Base-by-base conservation (phyloP, 2,113 vertebrate species). In the Junco hyemalis region DNA sequence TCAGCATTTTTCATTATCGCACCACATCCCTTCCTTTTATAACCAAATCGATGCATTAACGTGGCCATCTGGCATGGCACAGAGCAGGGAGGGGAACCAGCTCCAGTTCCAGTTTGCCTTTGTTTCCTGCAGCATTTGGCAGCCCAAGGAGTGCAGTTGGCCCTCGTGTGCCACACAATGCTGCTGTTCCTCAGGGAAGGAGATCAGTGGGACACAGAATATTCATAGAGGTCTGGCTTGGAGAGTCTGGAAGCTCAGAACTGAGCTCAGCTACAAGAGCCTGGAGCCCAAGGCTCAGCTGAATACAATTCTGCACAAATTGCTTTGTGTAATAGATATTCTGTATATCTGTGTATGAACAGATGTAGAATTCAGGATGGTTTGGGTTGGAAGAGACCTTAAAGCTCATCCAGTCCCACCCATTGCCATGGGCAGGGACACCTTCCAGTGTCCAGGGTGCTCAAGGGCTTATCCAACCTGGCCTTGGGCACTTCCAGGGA, bases 361-460 rank as follows among this genome's bases (percentile, higher is more conserved):
- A 12, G 29, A 16, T 33, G 29, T 8, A 6, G 28, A 45, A 81
- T 88, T 36, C 33, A 38, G 69, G 23, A 11, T 51, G 51, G 8
- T 66, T 66, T 59, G 60, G 42, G 16, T 22, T 54, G 31, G 35
- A 29, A 45, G 33, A 1, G 44, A n/a, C 33, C 23, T 59, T 20
- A 73, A 59, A 88, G 26, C 24, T 22, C 44, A 38, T 33, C 23
- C 42, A 28, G 10, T 38, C 3, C 36, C 44, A 51, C 5, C 23
- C 48, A 35, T 21, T 47, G 59, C 59, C 59, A 5, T 5, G 50
- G 24, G 7, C 50, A 72, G 66, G 48, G 66, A 35, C 42, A 31
- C 4, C 31, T 88, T 0, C 18, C 22, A 13, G 12, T 11, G 0
- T 4, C 4, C 68, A 66, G 44, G 22, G 0, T 44, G 68, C 22